Evolutionary conservation across 1,140 invertebrate species (phyloP).

Genomic region (Euglossa dilemma): DNA sequence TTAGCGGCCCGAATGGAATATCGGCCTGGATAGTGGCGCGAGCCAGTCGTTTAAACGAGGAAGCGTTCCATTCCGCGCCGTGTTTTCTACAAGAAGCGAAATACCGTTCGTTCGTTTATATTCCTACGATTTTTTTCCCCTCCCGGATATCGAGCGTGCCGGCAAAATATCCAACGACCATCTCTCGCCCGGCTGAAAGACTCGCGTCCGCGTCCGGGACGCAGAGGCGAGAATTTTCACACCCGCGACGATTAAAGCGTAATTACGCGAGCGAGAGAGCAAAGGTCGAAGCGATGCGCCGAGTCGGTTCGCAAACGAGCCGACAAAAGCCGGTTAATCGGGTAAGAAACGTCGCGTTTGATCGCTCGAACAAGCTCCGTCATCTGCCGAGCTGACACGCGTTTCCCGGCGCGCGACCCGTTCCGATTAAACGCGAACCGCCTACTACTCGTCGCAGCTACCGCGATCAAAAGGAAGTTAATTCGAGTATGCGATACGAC

Average conservation of each 20-base stretch:
- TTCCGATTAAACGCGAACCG: not conserved
- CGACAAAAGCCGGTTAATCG: not conserved
- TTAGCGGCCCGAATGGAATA: slow-evolving; percentile 53
- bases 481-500: slow-evolving; percentile 43
- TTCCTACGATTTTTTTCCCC: not conserved
- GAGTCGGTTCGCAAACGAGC: not conserved
- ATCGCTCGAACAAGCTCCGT: slow-evolving; percentile 11
- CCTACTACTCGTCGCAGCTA: slow-evolving; percentile 2
- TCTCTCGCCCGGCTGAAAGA: not conserved
- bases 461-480: slow-evolving; percentile 55
- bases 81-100: slow-evolving; percentile 11
- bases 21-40: slow-evolving; percentile 16
- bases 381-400: not conserved
- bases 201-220: not conserved
- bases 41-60: not conserved
- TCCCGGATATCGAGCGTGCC: not conserved
- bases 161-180: not conserved
- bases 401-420: not conserved
- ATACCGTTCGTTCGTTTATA: not conserved
- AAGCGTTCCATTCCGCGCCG: not conserved
- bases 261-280: not conserved
- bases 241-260: not conserved
- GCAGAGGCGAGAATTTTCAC: not conserved
- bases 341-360: slow-evolving; percentile 8
- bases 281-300: too few relatives aligned